These are phyloP conservation scores for Watsonalla binaria DNA, from an alignment of 2,888 invertebrate species.

Conservation along the genomic window DNA sequence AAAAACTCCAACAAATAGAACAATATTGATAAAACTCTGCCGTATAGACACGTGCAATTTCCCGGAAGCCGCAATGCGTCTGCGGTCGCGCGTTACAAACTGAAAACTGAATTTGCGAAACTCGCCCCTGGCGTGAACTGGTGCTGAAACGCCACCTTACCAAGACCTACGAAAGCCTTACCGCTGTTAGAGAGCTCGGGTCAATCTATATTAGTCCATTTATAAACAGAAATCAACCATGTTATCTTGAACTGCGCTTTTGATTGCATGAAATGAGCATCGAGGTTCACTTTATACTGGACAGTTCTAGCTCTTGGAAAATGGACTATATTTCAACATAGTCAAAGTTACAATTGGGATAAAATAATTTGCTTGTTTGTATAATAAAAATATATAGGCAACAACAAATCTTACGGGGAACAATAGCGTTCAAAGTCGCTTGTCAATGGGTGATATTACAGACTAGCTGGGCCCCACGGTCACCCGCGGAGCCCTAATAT, in stretches of 20 bases:
- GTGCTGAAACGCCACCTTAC: constrained; percentile 12
- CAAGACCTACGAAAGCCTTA: constrained; percentile 14
- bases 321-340: neutral
- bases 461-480: no score
- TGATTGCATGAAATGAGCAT: neutral
- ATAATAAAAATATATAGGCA: constrained; percentile 7
- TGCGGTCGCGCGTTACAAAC: constrained; percentile 34
- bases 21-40: neutral
- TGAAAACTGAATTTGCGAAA: constrained; percentile 44
- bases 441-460: constrained; percentile 9
- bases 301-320: constrained; percentile 1
- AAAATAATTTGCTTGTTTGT: neutral
- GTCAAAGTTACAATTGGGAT: constrained; percentile 2
- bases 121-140: constrained; percentile 18
- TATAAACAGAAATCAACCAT: constrained; percentile 3
- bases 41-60: neutral
- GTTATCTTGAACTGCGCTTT: constrained; percentile 1
- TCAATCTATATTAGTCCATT: constrained; percentile 3
- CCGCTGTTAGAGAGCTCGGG: neutral
- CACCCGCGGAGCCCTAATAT: no score
- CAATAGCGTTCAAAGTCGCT: constrained; percentile 19
- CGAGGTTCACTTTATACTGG: neutral
- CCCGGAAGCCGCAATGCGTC: constrained; percentile 34
- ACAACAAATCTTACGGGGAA: constrained; percentile 12
- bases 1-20: no score